Base-by-base conservation (phyloP, 2,113 vertebrate species). In the Stictonetta naevosa region DNA sequence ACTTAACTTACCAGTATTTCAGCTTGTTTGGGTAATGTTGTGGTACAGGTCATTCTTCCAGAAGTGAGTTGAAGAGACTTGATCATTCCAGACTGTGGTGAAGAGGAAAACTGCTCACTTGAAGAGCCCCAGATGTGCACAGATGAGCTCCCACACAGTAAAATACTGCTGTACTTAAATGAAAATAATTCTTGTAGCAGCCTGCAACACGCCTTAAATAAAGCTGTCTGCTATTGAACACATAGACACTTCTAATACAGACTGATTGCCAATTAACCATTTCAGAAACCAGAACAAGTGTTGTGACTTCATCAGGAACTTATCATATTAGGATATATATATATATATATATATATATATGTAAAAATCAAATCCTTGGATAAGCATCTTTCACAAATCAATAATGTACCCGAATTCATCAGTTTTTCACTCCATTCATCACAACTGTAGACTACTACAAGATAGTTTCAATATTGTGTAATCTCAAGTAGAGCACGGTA, bases 1-100 rank as follows among this genome's bases (percentile, higher is more conserved):
- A 19, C 6, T 28, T 44, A 60, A 84, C 96, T 93, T 66, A 96
- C 96, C 88, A 73, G 23, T 18, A 34, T 58, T 82, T 73, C 62
- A n/a, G 66, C 76, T 9, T 74, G 28, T 34, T 33, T 38, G n/a
- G 40, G 59, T 7, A 48, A 48, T 11, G 7, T 23, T 67, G 53
- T 46, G 38, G 25, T 17, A 60, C 10, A 59, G 11, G 38, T 18
- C 48, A 36, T 34, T 62, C n/a, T 86, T 86, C 52, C 66, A 44
- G 16, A n/a, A 79, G n/a, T 3, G 50, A 86, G 60, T 8, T 68
- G 56, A 64, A 62, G 60, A 58, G 18, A n/a, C 48, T 8, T 44
- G 58, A 55, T 13, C 9, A 8, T 36, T 83, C 48, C 42, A 22
- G 28, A 20, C 55, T 62, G 42, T 42, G 33, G 28, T 28, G 77